A percentile compares a stretch with the other conserved stretches of the same genome.
These are phyloP conservation scores for Oscheius sp. DNA, from an alignment of 1,140 invertebrate species.

Conservation along the genomic window DNA sequence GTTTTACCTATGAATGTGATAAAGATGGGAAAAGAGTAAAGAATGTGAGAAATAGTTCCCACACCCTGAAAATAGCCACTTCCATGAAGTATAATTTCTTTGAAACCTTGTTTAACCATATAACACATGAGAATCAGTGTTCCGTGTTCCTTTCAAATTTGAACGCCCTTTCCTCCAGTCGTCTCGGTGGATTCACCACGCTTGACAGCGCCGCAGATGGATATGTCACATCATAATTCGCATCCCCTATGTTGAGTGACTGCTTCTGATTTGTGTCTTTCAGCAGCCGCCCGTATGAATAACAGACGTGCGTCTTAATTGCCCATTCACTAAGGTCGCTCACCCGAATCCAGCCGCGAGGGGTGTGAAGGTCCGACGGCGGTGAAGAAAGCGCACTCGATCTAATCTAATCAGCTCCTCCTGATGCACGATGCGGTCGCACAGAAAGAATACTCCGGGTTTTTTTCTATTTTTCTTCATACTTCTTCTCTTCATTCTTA, in stretches of 20 bases:
- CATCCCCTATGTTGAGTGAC: slow-evolving; percentile 5
- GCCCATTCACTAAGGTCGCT: not conserved
- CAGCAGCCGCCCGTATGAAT: not conserved
- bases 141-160: too few species aligned
- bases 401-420: slow-evolving; percentile 3
- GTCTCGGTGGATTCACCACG: not conserved
- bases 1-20: too few species aligned
- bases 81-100: too few species aligned
- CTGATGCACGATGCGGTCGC: not conserved
- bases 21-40: too few species aligned
- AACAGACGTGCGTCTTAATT: not conserved
- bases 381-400: not conserved
- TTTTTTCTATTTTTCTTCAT: not conserved
- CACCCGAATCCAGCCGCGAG: too few species aligned
- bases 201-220: not conserved
- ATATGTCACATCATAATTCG: slow-evolving; percentile 13
- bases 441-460: not conserved
- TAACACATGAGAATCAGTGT: too few species aligned
- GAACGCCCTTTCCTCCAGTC: not conserved
- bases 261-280: not conserved
- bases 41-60: too few species aligned
- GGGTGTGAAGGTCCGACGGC: too few species aligned
- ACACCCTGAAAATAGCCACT: too few species aligned
- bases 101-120: too few species aligned
- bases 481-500: not conserved